Evolutionary conservation across 2,888 invertebrate genomes (phyloP).

Genomic region (Pollenia angustigena): DNA sequence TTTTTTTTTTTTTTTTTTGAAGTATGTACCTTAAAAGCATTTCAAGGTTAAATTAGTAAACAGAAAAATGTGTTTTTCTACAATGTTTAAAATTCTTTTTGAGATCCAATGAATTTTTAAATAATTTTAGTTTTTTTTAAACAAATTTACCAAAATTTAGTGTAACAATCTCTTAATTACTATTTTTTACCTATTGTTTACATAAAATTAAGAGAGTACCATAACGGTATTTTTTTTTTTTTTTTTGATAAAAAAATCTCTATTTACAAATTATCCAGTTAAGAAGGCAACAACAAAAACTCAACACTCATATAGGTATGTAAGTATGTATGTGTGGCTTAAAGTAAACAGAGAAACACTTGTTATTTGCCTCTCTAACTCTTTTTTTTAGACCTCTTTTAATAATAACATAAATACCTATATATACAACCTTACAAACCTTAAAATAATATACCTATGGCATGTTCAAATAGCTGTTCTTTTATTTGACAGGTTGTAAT

Average conservation of each 20-base stretch:
- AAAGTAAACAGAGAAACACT: slow-evolving; percentile 44
- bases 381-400: slow-evolving; percentile 25
- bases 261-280: slow-evolving; percentile 28
- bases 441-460: neutral
- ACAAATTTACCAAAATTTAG: too few relatives aligned
- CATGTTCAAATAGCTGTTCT: neutral
- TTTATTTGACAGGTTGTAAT: slow-evolving; percentile 52
- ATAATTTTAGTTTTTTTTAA: too few relatives aligned
- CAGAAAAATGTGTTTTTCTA: too few relatives aligned
- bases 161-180: too few relatives aligned
- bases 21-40: too few relatives aligned
- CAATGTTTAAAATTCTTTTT: too few relatives aligned
- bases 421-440: too few relatives aligned
- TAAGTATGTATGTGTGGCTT: neutral
- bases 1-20: too few relatives aligned
- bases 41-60: too few relatives aligned
- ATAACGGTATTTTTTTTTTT: neutral
- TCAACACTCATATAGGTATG: neutral
- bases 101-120: too few relatives aligned
- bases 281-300: neutral
- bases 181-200: too few relatives aligned
- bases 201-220: too few relatives aligned
- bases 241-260: slow-evolving; percentile 4
- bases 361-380: slow-evolving; percentile 19
- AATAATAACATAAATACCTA: neutral